Base-by-base conservation (phyloP, 2,888 invertebrate genomes). In the Zonitis immaculata region DNA sequence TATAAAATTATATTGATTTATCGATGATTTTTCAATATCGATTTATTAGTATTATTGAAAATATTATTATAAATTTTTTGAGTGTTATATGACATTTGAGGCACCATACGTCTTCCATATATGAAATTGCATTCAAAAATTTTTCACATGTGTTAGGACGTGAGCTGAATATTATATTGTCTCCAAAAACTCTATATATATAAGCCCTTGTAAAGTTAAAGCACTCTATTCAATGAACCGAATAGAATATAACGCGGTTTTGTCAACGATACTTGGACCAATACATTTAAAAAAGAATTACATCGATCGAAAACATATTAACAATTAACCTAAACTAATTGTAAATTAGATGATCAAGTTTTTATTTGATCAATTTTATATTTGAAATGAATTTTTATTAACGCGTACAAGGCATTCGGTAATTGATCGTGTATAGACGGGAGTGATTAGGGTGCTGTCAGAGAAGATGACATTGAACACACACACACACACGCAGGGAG, bases 161-260 rank as follows among this genome's bases (percentile, higher is more conserved):
- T 64, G 66, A 49, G 47, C 42, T 59, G 67, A 67, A 67, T 66
- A 59, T 56, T 56, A 56, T 53, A 62, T 63, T 53, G 35, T 62
- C 49, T 49, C 47, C 46, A 35, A 54, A 49, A 61, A 53, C 56
- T n/a, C n/a, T n/a, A n/a, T n/a, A n/a, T n/a, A 54, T 57, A 53
- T 59, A 60, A 56, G 56, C 60, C 60, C 55, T 53, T 57, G 57
- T 49, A 52, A 51, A 60, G 61, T 66, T 66, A 64, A 65, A 67
- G 67, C 69, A 70, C 69, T 68, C 66, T 70, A 68, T 66, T 68
- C 71, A 70, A 71, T 70, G 70, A 70, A 70, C 68, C 69, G 67
- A 58, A 65, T 61, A 66, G 67, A 66, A 66, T 63, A 66, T 67
- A 68, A 71, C 66, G 64, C 63, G 66, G 67, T 71, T 32, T 71